A percentile compares a stretch with the other conserved stretches of the same genome.
phyloP scores from a whole-genome alignment of 2,113 vertebrate species.

The Eretmodus cyanostictus region DNA sequence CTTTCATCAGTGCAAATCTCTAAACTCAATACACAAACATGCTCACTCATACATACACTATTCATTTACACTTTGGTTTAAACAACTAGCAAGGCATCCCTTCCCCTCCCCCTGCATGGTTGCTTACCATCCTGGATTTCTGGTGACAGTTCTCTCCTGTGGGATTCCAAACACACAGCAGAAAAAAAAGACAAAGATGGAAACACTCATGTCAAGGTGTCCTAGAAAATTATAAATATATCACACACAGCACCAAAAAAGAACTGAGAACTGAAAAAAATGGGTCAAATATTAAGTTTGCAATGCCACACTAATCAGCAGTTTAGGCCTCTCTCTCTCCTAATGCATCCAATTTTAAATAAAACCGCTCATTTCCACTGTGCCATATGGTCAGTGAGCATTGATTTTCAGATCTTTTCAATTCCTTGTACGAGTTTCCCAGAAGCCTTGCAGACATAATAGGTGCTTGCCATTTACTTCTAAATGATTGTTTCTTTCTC shows the following conservation, averaged over 20 bases:
- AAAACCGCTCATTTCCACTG: neutral
- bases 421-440: neutral
- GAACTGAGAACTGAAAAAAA: neutral
- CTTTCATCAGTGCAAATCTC: slow-evolving; percentile 9
- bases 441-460: neutral
- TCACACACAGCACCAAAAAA: neutral
- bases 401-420: neutral
- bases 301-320: neutral
- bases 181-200: neutral
- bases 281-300: neutral
- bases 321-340: neutral
- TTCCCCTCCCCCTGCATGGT: neutral
- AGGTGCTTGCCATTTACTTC: neutral
- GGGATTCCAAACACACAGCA: neutral
- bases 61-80: neutral
- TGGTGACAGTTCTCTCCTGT: neutral
- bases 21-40: neutral
- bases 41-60: neutral
- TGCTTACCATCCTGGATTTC: neutral
- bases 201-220: neutral
- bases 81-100: neutral
- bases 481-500: neutral
- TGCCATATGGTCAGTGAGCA: neutral
- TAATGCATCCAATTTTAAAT: neutral
- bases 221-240: neutral